Evolutionary conservation across 2,888 invertebrate genomes (phyloP).

Genomic region (Galerucella calmariensis): DNA sequence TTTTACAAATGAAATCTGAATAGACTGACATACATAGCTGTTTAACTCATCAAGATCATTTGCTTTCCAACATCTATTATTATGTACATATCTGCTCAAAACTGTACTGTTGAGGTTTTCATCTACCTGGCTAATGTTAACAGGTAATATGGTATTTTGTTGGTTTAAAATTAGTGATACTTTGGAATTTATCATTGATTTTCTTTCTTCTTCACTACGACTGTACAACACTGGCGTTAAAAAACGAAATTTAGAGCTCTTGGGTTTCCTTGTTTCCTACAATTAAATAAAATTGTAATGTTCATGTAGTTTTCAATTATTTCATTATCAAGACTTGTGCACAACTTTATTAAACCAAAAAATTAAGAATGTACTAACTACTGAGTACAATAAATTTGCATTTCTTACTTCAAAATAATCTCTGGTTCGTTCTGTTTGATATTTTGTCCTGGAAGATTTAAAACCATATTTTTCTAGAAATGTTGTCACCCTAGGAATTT

Average conservation of each 20-base stretch:
- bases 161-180: conserved; percentile 54
- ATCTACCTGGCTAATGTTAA: not conserved
- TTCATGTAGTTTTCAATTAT: not conserved
- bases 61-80: conserved; percentile 22
- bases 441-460: conserved; percentile 53
- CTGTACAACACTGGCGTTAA: conserved; percentile 58
- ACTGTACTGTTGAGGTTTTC: conserved; percentile 38
- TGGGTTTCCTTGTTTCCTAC: conserved; percentile 49
- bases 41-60: conserved; percentile 3
- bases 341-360: no score
- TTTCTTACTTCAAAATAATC: conserved; percentile 34
- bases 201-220: conserved; percentile 59
- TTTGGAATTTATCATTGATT: conserved; percentile 57
- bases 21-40: not conserved
- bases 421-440: conserved; percentile 28
- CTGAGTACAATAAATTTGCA: conserved; percentile 6
- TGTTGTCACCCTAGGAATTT: conserved; percentile 62
- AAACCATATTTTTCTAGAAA: conserved; percentile 75
- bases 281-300: conserved; percentile 31
- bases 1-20: conserved; percentile 61
- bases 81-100: conserved; percentile 39
- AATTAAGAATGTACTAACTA: not conserved
- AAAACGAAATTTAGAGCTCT: conserved; percentile 58
- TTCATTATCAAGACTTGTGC: no score
- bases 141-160: conserved; percentile 17